A percentile compares a stretch with the other conserved stretches of the same genome.
Evolutionary conservation across 92 coral and sea anemone species (phyloP).

Genomic region (Nematostella vectensis): DNA sequence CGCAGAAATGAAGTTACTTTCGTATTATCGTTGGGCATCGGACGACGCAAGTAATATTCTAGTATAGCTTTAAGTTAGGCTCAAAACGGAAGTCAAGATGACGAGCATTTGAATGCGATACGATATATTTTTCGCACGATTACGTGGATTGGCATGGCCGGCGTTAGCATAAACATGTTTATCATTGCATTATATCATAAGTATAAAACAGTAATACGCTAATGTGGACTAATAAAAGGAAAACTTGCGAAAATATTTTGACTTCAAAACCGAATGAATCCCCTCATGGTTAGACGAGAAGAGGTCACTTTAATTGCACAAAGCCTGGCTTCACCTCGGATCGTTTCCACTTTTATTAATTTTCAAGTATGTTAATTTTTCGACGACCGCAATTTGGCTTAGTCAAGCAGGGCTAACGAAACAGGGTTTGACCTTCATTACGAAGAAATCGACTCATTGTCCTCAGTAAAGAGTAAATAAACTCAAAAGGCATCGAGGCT

Average conservation of each 20-base stretch:
- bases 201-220: not conserved
- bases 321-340: too few species aligned
- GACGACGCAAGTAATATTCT: not conserved
- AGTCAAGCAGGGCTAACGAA: not conserved
- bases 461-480: too few species aligned
- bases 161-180: not conserved
- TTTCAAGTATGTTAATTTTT: not conserved
- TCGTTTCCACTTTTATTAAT: too few species aligned
- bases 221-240: not conserved
- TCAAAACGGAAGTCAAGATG: not conserved
- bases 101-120: not conserved
- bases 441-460: too few species aligned
- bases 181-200: not conserved
- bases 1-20: not conserved
- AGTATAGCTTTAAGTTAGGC: not conserved
- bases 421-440: not conserved
- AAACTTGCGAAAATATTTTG: not conserved
- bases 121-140: not conserved
- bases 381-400: not conserved
- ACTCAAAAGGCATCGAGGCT: too few species aligned
- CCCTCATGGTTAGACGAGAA: too few species aligned
- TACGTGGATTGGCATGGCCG: not conserved
- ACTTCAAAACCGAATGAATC: not conserved
- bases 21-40: not conserved
- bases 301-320: too few species aligned